Percentiles rank a stretch among this genome's conserved stretches.
Evolutionary conservation across 2,113 vertebrate genomes (phyloP).

Genomic region (Ammodytes marinus): DNA sequence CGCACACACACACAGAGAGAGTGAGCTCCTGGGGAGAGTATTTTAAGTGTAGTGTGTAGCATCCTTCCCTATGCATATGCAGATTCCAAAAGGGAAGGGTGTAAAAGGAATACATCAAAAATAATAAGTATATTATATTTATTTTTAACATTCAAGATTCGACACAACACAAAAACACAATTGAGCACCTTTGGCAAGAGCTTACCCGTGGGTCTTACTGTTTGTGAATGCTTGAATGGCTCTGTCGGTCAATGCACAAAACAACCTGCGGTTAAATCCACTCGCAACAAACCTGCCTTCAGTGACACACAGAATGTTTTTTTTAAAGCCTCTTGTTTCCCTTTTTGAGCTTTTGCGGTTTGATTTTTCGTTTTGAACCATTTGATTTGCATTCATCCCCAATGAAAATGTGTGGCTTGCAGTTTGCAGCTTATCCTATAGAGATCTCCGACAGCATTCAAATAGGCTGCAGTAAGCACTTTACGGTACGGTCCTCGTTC

Average conservation of each 20-base stretch:
- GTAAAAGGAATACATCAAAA: background rate
- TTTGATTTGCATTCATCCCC: constrained; percentile 14
- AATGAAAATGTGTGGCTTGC: constrained; percentile 31
- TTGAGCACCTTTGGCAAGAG: background rate
- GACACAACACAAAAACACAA: background rate
- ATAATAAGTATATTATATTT: background rate
- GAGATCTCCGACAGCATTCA: constrained; percentile 27
- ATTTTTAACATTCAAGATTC: background rate
- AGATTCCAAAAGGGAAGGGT: constrained; percentile 8
- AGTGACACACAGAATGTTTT: background rate
- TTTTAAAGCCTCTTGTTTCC: background rate
- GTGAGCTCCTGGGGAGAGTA: constrained; percentile 27
- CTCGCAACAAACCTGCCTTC: background rate
- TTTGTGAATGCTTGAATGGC: background rate
- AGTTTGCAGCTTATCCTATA: constrained; percentile 1
- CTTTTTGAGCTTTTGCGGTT: constrained; percentile 1
- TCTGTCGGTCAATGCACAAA: background rate
- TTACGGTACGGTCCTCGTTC: background rate
- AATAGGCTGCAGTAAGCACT: constrained; percentile 3
- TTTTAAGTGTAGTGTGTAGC: constrained; percentile 41
- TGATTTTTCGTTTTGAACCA: background rate
- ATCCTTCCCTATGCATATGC: constrained; percentile 10
- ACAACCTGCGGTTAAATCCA: background rate
- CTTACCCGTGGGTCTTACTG: too few relatives aligned
- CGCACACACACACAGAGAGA: background rate